Percentiles rank a stretch among this genome's conserved stretches.
Evolutionary conservation across 2,797 vertebrate genomes (phyloP).

Genomic region (Glossophaga mutica): DNA sequence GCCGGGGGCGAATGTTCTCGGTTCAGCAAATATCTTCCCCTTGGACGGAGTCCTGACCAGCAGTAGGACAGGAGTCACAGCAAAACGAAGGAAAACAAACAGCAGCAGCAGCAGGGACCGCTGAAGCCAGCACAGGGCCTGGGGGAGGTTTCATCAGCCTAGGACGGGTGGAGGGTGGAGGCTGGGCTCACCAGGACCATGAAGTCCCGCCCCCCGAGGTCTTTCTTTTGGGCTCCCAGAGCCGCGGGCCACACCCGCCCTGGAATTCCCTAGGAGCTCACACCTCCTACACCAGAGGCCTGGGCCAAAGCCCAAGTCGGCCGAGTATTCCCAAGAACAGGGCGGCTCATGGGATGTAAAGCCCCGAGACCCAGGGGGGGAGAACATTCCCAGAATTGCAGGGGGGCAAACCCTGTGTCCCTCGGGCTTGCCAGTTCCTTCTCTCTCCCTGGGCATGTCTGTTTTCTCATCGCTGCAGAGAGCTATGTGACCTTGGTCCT

Average conservation of each 20-base stretch:
- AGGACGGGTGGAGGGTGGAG: neutral
- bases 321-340: neutral
- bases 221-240: neutral
- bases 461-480: neutral
- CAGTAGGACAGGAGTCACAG: neutral
- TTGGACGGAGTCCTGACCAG: neutral
- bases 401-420: neutral
- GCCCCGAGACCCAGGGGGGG: neutral
- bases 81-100: neutral
- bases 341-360: neutral
- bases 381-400: neutral
- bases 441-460: neutral
- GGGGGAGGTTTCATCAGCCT: neutral
- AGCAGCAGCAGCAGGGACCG: neutral
- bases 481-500: neutral
- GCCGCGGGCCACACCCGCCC: neutral
- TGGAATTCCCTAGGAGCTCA: neutral
- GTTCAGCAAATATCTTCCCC: neutral
- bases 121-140: neutral
- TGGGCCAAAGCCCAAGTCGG: neutral
- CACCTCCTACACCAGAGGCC: neutral
- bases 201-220: neutral
- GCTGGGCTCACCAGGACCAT: neutral
- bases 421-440: neutral
- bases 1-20: neutral